Percentiles rank a stretch among this genome's conserved stretches.
Evolutionary conservation across 2,797 vertebrate genomes (phyloP).

Genomic region (Spondyliosoma cantharus): DNA sequence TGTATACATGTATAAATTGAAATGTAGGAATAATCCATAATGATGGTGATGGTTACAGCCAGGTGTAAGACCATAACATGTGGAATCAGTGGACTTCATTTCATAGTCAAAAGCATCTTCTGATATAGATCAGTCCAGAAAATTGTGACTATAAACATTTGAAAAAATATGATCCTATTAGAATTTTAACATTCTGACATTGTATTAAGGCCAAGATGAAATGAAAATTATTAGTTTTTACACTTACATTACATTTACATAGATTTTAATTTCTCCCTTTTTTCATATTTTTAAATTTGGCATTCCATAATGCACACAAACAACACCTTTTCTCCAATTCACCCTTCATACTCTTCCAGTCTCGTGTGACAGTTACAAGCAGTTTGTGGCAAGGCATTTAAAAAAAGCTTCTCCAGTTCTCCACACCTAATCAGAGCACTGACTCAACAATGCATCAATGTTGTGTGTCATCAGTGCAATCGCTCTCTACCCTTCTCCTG

Average conservation of each 20-base stretch:
- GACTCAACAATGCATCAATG: slow-evolving; percentile 49
- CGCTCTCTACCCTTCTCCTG: slow-evolving; percentile 35
- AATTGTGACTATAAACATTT: neutral
- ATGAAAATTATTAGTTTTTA: neutral
- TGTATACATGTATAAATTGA: neutral
- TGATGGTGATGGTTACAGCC: neutral
- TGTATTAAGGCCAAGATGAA: neutral
- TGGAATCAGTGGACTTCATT: neutral
- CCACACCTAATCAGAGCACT: slow-evolving; percentile 55
- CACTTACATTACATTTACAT: neutral
- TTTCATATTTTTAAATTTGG: neutral
- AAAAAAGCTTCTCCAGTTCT: slow-evolving; percentile 6
- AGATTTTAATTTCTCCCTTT: neutral
- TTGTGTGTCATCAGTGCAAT: slow-evolving; percentile 35
- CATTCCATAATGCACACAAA: neutral
- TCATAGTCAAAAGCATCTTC: neutral
- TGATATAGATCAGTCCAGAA: neutral
- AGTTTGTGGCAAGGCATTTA: slow-evolving; percentile 1
- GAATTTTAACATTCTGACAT: neutral
- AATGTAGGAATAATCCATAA: neutral
- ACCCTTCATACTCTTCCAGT: slow-evolving; percentile 3
- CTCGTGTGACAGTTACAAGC: neutral
- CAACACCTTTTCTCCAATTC: neutral
- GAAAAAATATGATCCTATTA: neutral
- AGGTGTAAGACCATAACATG: neutral